Conservation (phyloP, 1,140 invertebrate genomes). For the Aphaenogaster rudis region DNA sequence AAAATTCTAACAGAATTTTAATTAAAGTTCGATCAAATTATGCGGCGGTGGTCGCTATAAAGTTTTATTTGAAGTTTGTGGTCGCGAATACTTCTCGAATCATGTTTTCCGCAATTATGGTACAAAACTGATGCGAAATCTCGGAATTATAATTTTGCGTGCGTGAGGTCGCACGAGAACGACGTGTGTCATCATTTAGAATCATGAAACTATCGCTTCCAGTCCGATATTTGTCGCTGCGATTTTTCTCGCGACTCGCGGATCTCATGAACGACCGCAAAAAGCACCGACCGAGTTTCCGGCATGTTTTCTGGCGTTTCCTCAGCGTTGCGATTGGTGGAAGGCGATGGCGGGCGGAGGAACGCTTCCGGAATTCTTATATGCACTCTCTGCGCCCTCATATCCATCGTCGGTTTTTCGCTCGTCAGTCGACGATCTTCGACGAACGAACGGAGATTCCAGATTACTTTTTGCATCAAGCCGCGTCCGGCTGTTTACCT, state of each 20-base stretch:
- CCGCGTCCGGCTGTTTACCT: conserved; percentile 39
- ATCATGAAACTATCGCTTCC: conserved; percentile 25
- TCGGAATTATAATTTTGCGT: neutral
- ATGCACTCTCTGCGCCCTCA: conserved; percentile 40
- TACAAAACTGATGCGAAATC: neutral
- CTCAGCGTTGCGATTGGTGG: conserved; percentile 21
- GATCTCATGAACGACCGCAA: neutral
- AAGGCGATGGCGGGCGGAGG: conserved; percentile 11
- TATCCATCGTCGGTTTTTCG: conserved; percentile 49
- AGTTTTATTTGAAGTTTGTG: conserved; percentile 4
- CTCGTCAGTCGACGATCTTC: conserved; percentile 52
- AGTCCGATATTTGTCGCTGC: neutral
- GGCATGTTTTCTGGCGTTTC: conserved; percentile 25
- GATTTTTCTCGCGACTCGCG: conserved; percentile 22
- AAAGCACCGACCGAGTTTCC: conserved; percentile 39
- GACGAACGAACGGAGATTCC: conserved; percentile 28
- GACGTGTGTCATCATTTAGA: neutral
- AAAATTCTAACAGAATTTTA: conserved; percentile 40
- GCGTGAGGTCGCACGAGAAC: neutral
- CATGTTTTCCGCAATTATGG: neutral
- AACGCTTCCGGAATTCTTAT: conserved; percentile 55
- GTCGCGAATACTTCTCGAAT: neutral
- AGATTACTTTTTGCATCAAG: conserved; percentile 35
- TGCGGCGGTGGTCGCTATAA: neutral
- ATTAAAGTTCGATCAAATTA: conserved; percentile 44